A percentile compares a stretch with the other conserved stretches of the same genome.
Evolutionary conservation across 2,113 vertebrate genomes (phyloP).

Genomic region (Corythoichthys haematopterus): DNA sequence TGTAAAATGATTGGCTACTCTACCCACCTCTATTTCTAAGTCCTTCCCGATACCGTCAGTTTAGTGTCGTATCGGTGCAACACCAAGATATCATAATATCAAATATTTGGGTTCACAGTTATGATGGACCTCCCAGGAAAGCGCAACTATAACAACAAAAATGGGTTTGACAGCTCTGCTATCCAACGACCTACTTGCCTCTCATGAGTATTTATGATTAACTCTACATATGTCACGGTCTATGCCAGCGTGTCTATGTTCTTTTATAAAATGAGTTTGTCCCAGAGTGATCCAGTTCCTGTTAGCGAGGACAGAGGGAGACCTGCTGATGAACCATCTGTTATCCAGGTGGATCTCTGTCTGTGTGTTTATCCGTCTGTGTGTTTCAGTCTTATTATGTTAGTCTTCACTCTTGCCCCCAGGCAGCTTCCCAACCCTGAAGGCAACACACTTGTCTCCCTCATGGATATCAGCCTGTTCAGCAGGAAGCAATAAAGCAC

Average conservation of each 20-base stretch:
- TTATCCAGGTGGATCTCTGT: conserved; percentile 35
- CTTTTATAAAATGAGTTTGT: conserved; percentile 33
- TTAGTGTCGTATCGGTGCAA: too few relatives aligned
- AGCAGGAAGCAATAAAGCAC: conserved; percentile 17
- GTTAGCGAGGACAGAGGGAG: conserved; percentile 52
- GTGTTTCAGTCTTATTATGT: background rate
- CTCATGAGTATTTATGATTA: background rate
- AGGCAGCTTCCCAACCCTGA: conserved; percentile 26
- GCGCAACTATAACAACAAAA: too few relatives aligned
- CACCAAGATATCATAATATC: too few relatives aligned
- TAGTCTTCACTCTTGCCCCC: background rate
- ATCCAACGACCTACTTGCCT: background rate
- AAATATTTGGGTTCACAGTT: too few relatives aligned
- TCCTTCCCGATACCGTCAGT: too few relatives aligned
- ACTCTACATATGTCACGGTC: background rate
- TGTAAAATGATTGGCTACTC: too few relatives aligned
- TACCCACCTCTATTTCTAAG: too few relatives aligned
- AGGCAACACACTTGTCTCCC: conserved; percentile 9
- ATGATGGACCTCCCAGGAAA: too few relatives aligned
- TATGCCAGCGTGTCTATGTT: conserved; percentile 8
- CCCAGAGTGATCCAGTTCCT: conserved; percentile 61
- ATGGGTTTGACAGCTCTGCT: too few relatives aligned
- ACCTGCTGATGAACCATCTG: conserved; percentile 67
- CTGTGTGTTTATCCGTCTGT: background rate
- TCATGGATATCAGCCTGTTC: conserved; percentile 16